phyloP scores from a whole-genome alignment of 2,888 invertebrate genomes.

The Oscheius onirici region DNA sequence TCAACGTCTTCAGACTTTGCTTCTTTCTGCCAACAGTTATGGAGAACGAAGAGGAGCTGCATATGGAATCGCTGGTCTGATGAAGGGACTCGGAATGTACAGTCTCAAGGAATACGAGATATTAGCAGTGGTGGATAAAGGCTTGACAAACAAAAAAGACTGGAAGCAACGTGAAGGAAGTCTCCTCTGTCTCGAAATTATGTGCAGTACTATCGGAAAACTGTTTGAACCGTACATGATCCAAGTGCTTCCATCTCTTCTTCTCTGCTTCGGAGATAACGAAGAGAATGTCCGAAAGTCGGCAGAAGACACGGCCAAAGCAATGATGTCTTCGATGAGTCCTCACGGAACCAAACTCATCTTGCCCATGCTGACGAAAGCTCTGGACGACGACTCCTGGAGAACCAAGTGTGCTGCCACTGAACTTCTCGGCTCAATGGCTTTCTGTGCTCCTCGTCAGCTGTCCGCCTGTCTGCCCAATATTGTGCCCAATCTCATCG shows the following conservation, averaged over 20 bases:
- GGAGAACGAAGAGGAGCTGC: conserved; percentile 94
- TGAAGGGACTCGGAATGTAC: conserved; percentile 95
- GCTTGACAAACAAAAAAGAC: conserved; percentile 93
- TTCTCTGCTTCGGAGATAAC: conserved; percentile 93
- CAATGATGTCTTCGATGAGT: conserved; percentile 89
- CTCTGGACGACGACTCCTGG: conserved; percentile 97
- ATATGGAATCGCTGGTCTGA: conserved; percentile 86
- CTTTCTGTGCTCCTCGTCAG: conserved; percentile 98
- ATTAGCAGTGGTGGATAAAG: conserved; percentile 83
- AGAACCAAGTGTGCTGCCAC: conserved; percentile 83
- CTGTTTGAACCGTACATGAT: conserved; percentile 98
- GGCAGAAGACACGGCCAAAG: conserved; percentile 79
- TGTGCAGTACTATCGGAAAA: conserved; percentile 84
- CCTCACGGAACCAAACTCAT: conserved; percentile 97
- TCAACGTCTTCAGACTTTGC: conserved; percentile 84
- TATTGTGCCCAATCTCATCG: conserved; percentile 96
- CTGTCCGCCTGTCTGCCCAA: conserved; percentile 95
- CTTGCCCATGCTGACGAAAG: conserved; percentile 88
- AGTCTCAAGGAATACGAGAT: conserved; percentile 90
- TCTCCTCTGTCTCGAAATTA: conserved; percentile 94
- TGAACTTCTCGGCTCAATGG: conserved; percentile 82
- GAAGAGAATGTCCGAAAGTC: conserved; percentile 90
- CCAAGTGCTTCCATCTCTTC: conserved; percentile 86
- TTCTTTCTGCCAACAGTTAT: conserved; percentile 90
- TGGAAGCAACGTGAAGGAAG: conserved; percentile 90